Evolutionary conservation across 2,888 invertebrate species (phyloP), one percentile per base, ranked within the genome.

Genomic region (Luperina testacea): DNA sequence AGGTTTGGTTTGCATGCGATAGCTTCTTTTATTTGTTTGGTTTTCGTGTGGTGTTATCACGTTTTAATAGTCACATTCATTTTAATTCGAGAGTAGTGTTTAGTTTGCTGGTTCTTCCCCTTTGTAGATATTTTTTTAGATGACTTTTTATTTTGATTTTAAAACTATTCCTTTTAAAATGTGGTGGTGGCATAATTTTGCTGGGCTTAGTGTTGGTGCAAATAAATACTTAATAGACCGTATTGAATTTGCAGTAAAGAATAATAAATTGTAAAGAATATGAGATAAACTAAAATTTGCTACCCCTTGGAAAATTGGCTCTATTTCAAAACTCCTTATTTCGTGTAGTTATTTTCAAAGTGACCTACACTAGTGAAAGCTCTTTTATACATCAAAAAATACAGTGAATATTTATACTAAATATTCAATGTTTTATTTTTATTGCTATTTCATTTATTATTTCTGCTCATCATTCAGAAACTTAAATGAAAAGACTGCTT

Each of bases 1-100:
- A 87, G 86, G 86, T 83, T 78, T 72, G 77, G 81, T 81, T 84
- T 84, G 89, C 88, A 90, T 87, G 87, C 67, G 42, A 59, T 68
- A 69, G 87, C 81, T 85, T 80, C 38, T 82, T 74, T 79, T 82
- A 73, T 81, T 48, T 65, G 13, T 78, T 78, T 84, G 45, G 72
- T 80, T 81, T 83, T 72, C 24, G 77, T 81, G 75, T 78, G 69
- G 70, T 81, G 77, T 81, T 72, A 72, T 87, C 78, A 72, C 84
- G 24, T 63, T 75, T 45, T 45, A 20, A 20, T 73, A 75, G 42
- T 75, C 20, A 75, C 57, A 57, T 48, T 59, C 0, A 42, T 48
- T 87, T 64, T 77, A 20, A 64, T 72, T 75, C 77, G 65, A 70
- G 63, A 72, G 73, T 84, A 86, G 75, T 67, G 8, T 64, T 78